Evolutionary conservation across 2,888 invertebrate species (phyloP), one percentile per base, ranked within the genome.

Genomic region (Caenorhabditis drosophilae): DNA sequence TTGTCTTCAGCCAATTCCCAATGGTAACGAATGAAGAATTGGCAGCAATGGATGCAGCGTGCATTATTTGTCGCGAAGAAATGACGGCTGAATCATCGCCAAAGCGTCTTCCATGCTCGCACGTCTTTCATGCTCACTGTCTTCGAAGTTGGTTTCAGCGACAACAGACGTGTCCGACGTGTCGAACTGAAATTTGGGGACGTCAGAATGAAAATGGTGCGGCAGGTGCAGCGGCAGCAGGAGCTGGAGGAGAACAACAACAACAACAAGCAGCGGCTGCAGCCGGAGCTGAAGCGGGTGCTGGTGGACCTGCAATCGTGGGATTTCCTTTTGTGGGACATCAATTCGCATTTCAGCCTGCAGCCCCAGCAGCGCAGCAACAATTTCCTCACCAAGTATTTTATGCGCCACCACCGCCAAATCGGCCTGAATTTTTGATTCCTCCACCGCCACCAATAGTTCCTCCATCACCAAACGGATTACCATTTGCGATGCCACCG

Each of bases 151-250:
- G 98, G 98, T 99, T 99, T 87, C 98, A 98, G 63, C 89, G 98
- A 9, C 98, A 99, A 85, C 98, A 99, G 87, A 98, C 98, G 4
- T 99, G 98, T 84, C 98, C 98, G 1, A 99, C 98, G 4, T 99
- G 98, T 84, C 51, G 80, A 44, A 79, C 77, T n/a, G 77, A 80
- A 51, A 77, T 80, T 55, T 69, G 58, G 44, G 59, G 70, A 61
- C 31, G 35, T 59, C 16, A 36, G 4, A 56, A 57, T 12, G 26
- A 49, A 34, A 46, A 36, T 35, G 40, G 54, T 20, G 41, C 50
- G 26, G 51, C 36, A 18, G 45, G 47, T 6, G 59, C 45, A 11
- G 51, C 42, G 18, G 47, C 36, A 42, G 57, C 35, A 34, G 45
- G 44, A 20, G 48, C 7, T 22, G 51, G 27, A 12, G 12, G 45